A percentile compares a stretch with the other conserved stretches of the same genome.
phyloP scores from a whole-genome alignment of 2,797 vertebrate genomes.

The Telmatherina bonti region DNA sequence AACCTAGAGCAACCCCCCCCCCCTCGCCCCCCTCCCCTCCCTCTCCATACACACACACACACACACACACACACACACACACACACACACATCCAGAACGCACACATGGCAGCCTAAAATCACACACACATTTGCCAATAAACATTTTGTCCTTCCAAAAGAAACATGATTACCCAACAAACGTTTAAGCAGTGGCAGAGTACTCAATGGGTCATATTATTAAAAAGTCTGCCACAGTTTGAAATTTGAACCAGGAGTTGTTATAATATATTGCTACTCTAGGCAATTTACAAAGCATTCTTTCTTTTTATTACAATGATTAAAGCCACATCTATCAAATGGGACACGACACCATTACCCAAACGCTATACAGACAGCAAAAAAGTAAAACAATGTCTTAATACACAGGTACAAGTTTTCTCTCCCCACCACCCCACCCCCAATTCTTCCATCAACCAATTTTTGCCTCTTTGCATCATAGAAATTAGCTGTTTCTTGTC shows the following conservation, averaged over 20 bases:
- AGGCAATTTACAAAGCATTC: conserved; percentile 95
- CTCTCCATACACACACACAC: conserved; percentile 65
- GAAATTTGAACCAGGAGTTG: conserved; percentile 92
- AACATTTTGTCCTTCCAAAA: conserved; percentile 90
- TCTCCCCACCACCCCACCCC: conserved; percentile 10
- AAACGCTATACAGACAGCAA: conserved; percentile 87
- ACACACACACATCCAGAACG: conserved; percentile 58
- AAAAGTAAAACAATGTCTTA: conserved; percentile 78
- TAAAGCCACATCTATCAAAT: conserved; percentile 96
- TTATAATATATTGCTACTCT: conserved; percentile 97
- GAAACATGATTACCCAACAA: conserved; percentile 88
- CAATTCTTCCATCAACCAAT: conserved; percentile 39
- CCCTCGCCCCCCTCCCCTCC: conserved; percentile 4
- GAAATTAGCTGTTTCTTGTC: conserved; percentile 69
- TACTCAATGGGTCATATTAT: conserved; percentile 91
- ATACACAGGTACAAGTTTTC: conserved; percentile 73
- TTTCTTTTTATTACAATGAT: conserved; percentile 90
- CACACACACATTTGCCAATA: conserved; percentile 67
- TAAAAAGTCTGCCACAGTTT: conserved; percentile 92
- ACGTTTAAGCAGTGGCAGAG: conserved; percentile 91
- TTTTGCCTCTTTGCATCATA: conserved; percentile 73
- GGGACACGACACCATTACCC: conserved; percentile 95
- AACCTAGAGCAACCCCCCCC: conserved; percentile 65
- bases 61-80: conserved; percentile 67
- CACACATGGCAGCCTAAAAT: conserved; percentile 48